Evolutionary conservation across 1,140 invertebrate species (phyloP), one percentile per base, ranked within the genome.

Genomic region (Myzus persicae): DNA sequence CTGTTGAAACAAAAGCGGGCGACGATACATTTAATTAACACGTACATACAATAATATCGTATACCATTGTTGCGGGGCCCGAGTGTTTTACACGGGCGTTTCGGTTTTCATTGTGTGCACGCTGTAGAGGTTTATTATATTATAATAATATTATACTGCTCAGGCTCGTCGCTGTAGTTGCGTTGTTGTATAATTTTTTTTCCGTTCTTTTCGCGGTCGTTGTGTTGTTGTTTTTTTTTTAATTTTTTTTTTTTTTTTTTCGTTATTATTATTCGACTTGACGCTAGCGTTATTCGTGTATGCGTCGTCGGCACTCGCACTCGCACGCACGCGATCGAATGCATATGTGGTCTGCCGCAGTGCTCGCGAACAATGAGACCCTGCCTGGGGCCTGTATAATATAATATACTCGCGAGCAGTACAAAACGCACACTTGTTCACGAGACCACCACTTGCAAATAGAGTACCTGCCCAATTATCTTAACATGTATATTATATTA

Each of bases 1-100:
- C n/a, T 5, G 46, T 54, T 76, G 81, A 93, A 93, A 93, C 91
- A 93, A 93, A 93, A 84, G 81, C 44, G 59, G n/a, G 42, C 90
- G 59, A 42, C 91, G 36, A 93, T 93, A 85, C 91, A 51, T 93
- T 93, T 93, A 93, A 93, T 93, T 85, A 93, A 93, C 91, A 82
- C 91, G 76, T 59, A 24, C 24, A 82, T 51, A 51, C 6, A 18
- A 51, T 40, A 22, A 82, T 82, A 38, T 38, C 22, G 36, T 88
- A n/a, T n/a, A 38, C 91, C n/a, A 51, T 93, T 93, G 91, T 93
- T 54, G 42, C 44, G 54, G 31, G 48, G 20, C 48, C 46, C 42
- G n/a, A 93, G 81, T 92, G 24, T 84, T 84, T 92, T 84, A 82
- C 81, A 91, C 76, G 76, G 38, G 76, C 76, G 91, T 92, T 92